Evolutionary conservation across 2,888 invertebrate genomes (phyloP), one percentile per base, ranked within the genome.

Genomic region (Drosophila quinaria): DNA sequence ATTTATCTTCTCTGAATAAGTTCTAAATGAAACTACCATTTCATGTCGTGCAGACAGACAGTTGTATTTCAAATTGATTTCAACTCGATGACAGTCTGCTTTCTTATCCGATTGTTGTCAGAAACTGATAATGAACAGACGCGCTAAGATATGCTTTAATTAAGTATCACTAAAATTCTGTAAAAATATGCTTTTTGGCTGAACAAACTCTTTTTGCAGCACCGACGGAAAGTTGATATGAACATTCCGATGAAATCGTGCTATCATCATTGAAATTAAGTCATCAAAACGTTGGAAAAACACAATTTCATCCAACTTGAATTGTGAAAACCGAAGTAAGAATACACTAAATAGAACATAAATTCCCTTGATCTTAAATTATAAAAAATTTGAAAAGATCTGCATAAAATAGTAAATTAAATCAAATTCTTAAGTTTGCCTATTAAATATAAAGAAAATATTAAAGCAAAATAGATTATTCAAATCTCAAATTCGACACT

Each of bases 71-170:
- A 17, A 49, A 39, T 60, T 31, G 19, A 31, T 17, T 29, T 5
- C 15, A 50, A 9, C 15, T 64, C 17, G 19, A 35, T 10, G 44
- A 13, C 11, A 51, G 55, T 33, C 25, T 17, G 19, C 13, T 17
- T 39, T 39, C 3, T 1, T 19, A 11, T 56, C 2, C 17, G 6
- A 46, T 39, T 44, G 6, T 29, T 37, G 17, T 1, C n/a, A 22
- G 17, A 29, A 62, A 0, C 17, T 19, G 39, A 49, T 66, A 37
- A 29, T 39, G 22, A 37, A 37, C 15, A 37, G 5, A 13, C 15
- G 9, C 54, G 25, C 11, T 33, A 3, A 49, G 73, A 44, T 61
- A 41, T 17, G 35, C 51, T 51, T 35, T 42, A 56, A 67, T 46
- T 41, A 50, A 47, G 33, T 41, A 17, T 4, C 25, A 58, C 19